Percentiles rank a stretch among this genome's conserved stretches.
These are phyloP conservation scores for Rhopalosiphum nymphaeae DNA, from an alignment of 2,888 invertebrate species.

Conservation along the genomic window DNA sequence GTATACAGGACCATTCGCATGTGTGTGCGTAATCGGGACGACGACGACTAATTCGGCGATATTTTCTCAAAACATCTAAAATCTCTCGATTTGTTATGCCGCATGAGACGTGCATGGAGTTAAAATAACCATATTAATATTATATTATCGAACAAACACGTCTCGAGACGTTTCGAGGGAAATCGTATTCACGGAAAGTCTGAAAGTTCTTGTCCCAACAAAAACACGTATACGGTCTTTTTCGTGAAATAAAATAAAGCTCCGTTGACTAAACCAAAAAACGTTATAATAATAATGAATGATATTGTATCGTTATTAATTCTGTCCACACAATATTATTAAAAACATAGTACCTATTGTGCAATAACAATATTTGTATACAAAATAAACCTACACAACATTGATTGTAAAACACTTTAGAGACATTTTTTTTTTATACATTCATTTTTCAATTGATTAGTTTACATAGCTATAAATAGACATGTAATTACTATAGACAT, in stretches of 20 bases:
- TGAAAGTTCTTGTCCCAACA: neutral
- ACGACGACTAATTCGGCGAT: neutral
- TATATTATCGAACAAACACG: neutral
- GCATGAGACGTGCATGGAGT: neutral
- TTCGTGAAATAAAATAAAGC: neutral
- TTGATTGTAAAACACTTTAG: neutral
- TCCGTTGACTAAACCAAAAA: neutral
- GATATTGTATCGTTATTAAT: neutral
- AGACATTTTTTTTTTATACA: neutral
- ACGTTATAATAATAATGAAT: neutral
- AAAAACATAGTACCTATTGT: neutral
- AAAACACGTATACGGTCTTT: neutral
- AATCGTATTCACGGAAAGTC: neutral
- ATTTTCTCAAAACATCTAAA: neutral
- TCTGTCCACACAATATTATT: neutral
- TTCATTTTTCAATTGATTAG: neutral
- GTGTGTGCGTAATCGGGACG: neutral
- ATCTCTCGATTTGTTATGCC: neutral
- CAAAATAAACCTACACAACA: neutral
- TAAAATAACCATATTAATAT: neutral
- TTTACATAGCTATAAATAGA: too few relatives aligned
- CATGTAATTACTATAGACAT: neutral
- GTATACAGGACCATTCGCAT: neutral
- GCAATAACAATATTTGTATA: neutral
- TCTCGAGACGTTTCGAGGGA: neutral